These are phyloP conservation scores for Antechinus stuartii DNA, from an alignment of 2,113 vertebrate genomes.

Conservation along the genomic window DNA sequence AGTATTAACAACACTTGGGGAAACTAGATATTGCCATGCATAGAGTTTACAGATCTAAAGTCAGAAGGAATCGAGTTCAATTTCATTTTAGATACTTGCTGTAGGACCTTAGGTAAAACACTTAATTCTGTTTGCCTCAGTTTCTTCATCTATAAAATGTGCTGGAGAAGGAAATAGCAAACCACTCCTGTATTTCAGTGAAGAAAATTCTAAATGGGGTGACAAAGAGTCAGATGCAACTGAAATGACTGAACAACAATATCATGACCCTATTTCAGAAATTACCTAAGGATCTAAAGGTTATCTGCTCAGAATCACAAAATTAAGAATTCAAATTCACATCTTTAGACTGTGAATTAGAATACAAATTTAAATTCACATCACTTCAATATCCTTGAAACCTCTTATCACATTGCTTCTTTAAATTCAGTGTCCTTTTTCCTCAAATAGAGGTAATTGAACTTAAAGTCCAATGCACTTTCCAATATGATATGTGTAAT, in stretches of 20 bases:
- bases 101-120: not conserved
- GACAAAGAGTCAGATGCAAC: not conserved
- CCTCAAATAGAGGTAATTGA: not conserved
- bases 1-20: not conserved
- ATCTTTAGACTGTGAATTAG: not conserved
- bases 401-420: not conserved
- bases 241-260: too few species aligned
- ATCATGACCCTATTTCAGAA: not conserved
- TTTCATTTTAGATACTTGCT: not conserved
- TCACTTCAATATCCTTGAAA: not conserved
- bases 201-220: not conserved
- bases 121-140: not conserved
- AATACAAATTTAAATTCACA: not conserved
- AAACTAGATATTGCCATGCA: not conserved
- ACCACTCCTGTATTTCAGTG: not conserved
- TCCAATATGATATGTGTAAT: not conserved
- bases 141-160: not conserved
- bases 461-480: not conserved
- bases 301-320: not conserved
- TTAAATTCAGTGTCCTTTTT: not conserved
- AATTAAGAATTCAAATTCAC: not conserved
- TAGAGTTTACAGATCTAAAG: not conserved
- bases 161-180: not conserved
- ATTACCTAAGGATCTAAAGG: not conserved
- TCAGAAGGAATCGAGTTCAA: not conserved